Evolutionary conservation across 2,797 vertebrate species (phyloP).

Genomic region (Acrossocheilus wenchowensis): DNA sequence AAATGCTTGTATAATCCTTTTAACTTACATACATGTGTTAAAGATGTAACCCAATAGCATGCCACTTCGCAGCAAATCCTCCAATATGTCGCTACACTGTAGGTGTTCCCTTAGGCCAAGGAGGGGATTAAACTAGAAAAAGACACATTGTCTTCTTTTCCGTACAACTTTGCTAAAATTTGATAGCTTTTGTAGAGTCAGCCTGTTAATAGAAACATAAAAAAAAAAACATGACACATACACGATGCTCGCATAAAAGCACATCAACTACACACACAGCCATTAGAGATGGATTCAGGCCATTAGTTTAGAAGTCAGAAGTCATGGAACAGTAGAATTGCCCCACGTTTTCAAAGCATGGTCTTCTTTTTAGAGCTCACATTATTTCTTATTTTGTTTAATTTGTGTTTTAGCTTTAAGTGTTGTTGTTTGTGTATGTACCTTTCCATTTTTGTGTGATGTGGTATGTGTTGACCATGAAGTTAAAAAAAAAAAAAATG

Average conservation of each 20-base stretch:
- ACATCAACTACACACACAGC: conserved; percentile 40
- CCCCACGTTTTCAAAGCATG: conserved; percentile 79
- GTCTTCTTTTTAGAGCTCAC: conserved; percentile 74
- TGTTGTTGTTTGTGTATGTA: conserved; percentile 66
- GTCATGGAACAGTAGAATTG: conserved; percentile 63
- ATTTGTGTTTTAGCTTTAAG: conserved; percentile 60
- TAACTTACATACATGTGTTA: neutral
- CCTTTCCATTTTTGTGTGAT: conserved; percentile 68
- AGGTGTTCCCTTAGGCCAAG: conserved; percentile 19
- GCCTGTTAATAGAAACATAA: conserved; percentile 22
- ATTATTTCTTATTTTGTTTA: conserved; percentile 58
- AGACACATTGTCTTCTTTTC: neutral
- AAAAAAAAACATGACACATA: neutral
- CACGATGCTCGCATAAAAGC: conserved; percentile 55
- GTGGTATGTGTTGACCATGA: conserved; percentile 78
- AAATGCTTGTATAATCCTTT: neutral
- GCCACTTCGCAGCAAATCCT: conserved; percentile 1
- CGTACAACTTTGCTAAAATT: conserved; percentile 22
- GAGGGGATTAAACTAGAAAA: conserved; percentile 31
- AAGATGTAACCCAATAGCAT: neutral
- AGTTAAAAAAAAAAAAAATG: conserved; percentile 41
- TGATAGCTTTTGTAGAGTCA: conserved; percentile 29
- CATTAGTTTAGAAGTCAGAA: conserved; percentile 47
- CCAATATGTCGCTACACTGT: conserved; percentile 2
- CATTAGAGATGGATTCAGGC: conserved; percentile 46